A percentile compares a stretch with the other conserved stretches of the same genome.
phyloP scores from a whole-genome alignment of 2,888 invertebrate species.

The Ichneumon xanthorius region DNA sequence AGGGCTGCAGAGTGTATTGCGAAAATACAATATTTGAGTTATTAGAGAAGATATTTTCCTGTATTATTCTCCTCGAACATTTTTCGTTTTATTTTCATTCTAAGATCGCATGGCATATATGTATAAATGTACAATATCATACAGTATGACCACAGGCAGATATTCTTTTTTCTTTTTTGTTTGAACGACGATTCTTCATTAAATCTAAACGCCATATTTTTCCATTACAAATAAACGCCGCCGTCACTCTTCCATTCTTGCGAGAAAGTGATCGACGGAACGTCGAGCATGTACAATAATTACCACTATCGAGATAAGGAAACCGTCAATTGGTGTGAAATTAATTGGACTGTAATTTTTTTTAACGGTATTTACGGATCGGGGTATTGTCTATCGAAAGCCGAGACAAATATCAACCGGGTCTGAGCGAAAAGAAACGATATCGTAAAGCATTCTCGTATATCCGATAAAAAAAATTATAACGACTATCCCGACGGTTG shows the following conservation, averaged over 20 bases:
- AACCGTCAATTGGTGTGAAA: conserved; percentile 38
- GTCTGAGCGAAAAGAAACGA: not conserved
- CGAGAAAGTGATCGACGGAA: conserved; percentile 32
- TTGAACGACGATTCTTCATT: conserved; percentile 47
- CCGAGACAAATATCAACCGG: not conserved
- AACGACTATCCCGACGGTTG: conserved; percentile 25
- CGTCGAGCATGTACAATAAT: conserved; percentile 22
- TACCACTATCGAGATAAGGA: conserved; percentile 38
- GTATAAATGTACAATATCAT: conserved; percentile 75
- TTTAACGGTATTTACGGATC: not conserved
- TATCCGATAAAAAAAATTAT: conserved; percentile 30
- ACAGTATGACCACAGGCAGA: conserved; percentile 72
- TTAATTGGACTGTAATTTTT: conserved; percentile 8
- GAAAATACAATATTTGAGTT: conserved; percentile 33
- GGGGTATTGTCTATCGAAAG: not conserved
- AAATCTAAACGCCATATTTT: conserved; percentile 36
- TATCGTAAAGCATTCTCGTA: conserved; percentile 15
- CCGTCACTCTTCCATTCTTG: conserved; percentile 43
- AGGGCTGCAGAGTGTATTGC: conserved; percentile 37
- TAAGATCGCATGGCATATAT: conserved; percentile 71
- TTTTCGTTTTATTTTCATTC: conserved; percentile 68
- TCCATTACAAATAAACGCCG: conserved; percentile 8
- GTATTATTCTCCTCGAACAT: conserved; percentile 40
- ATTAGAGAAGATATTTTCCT: not conserved
- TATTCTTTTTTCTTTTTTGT: conserved; percentile 19